phyloP scores from a whole-genome alignment of 2,888 invertebrate genomes.

The Serrognathus titanus region DNA sequence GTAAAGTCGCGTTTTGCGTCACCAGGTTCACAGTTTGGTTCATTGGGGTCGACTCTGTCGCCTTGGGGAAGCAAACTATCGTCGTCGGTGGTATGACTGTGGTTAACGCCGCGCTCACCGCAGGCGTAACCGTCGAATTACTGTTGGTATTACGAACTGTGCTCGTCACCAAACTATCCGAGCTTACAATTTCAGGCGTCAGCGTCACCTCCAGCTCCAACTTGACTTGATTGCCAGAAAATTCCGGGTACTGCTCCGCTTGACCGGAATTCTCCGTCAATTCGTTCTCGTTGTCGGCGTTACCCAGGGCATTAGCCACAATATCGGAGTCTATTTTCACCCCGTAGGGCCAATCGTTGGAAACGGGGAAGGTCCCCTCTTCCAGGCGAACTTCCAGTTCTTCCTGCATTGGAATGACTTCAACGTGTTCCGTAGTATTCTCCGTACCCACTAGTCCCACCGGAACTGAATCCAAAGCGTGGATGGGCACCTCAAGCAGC shows the following conservation, averaged over 20 bases:
- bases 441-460: constrained; percentile 38
- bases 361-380: constrained; percentile 51
- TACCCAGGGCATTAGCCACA: constrained; percentile 54
- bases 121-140: constrained; percentile 35
- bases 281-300: constrained; percentile 36
- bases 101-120: constrained; percentile 42
- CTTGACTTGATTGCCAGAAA: constrained; percentile 50
- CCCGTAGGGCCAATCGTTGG: constrained; percentile 49
- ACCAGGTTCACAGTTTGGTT: constrained; percentile 40
- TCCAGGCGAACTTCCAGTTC: constrained; percentile 57
- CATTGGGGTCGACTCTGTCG: constrained; percentile 39
- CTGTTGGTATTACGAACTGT: constrained; percentile 45
- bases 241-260: constrained; percentile 36
- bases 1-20: constrained; percentile 18
- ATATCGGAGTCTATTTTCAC: constrained; percentile 50
- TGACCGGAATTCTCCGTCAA: constrained; percentile 16
- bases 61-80: constrained; percentile 51
- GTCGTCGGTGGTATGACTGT: constrained; percentile 55
- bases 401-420: constrained; percentile 57
- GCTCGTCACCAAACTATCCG: constrained; percentile 53
- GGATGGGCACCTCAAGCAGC: constrained; percentile 46
- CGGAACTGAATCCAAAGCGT: constrained; percentile 42
- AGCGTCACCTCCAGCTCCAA: constrained; percentile 59
- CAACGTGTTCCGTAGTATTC: constrained; percentile 42
- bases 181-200: constrained; percentile 58